Conservation (phyloP, 2,113 vertebrate species). For the Thomomys bottae region DNA sequence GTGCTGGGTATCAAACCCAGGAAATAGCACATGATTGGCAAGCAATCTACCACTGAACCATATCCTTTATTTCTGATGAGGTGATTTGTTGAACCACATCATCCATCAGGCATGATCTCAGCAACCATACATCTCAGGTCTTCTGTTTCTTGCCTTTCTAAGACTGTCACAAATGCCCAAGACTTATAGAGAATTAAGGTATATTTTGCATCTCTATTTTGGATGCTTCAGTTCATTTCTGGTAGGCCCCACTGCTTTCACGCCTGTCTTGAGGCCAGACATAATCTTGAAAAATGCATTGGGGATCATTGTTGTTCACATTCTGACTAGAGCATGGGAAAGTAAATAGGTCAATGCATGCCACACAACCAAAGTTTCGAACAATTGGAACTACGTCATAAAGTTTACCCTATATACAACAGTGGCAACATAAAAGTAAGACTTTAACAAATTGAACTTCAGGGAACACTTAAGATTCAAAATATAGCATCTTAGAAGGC, state of each 20-base stretch:
- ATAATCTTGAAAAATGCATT: neutral
- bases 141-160: neutral
- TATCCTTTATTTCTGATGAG: neutral
- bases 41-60: neutral
- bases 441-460: too few species aligned
- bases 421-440: neutral
- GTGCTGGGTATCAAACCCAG: too few species aligned
- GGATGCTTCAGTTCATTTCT: neutral
- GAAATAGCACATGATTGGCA: neutral
- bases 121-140: neutral
- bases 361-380: neutral
- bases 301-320: too few species aligned
- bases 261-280: neutral
- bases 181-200: neutral
- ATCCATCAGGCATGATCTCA: neutral
- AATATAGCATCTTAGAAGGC: neutral
- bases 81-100: neutral
- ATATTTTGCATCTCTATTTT: neutral
- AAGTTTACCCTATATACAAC: neutral
- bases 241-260: neutral
- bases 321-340: neutral
- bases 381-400: neutral
- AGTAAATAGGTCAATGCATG: neutral
- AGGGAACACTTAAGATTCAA: neutral
- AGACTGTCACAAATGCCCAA: neutral